These are phyloP conservation scores for Dermatophagoides farinae DNA, from an alignment of 1,140 invertebrate species.

Conservation along the genomic window DNA sequence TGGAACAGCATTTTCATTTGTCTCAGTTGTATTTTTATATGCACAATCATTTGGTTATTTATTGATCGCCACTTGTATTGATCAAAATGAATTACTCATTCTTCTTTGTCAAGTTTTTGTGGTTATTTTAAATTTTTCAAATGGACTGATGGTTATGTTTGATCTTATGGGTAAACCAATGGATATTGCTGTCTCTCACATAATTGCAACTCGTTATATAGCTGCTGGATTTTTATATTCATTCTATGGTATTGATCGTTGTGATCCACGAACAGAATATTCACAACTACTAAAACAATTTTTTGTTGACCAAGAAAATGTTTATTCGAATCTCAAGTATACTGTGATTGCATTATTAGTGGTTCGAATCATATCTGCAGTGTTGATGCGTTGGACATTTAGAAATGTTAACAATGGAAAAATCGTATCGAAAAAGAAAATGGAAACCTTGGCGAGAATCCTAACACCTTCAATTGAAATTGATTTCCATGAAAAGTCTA, in stretches of 20 bases:
- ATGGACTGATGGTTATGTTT: neutral
- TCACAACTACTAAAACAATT: too few species aligned
- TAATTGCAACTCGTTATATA: too few species aligned
- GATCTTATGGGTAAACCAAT: neutral
- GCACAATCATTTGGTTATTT: neutral
- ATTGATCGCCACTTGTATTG: neutral
- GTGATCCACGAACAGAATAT: too few species aligned
- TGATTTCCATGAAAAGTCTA: neutral
- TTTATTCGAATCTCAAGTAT: too few species aligned
- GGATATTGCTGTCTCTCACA: too few species aligned
- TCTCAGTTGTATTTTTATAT: neutral
- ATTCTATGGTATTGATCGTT: too few species aligned
- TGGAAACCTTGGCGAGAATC: neutral
- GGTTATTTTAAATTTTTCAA: neutral
- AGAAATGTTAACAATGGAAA: neutral
- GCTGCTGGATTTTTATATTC: too few species aligned
- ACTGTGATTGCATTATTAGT: too few species aligned
- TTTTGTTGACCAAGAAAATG: too few species aligned
- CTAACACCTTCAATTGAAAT: neutral
- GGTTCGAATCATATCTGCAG: too few species aligned
- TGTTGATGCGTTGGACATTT: too few species aligned
- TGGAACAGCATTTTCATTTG: neutral
- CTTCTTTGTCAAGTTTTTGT: neutral
- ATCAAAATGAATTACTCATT: neutral
- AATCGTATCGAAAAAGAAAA: neutral